Evolutionary conservation across 2,888 invertebrate genomes (phyloP).

Genomic region (Empis livida): DNA sequence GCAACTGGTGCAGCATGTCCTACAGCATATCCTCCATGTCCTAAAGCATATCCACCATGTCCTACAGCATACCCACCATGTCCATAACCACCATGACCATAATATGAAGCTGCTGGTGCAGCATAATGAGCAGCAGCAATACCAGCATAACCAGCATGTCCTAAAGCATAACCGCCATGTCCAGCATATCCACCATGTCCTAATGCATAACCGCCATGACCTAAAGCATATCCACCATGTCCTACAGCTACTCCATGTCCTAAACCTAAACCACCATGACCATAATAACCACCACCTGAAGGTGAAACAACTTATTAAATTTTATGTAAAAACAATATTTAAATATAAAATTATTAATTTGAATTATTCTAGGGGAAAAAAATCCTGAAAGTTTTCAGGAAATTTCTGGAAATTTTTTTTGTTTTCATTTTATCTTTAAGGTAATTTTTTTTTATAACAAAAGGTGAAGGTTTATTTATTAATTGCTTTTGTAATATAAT

Average conservation of each 20-base stretch:
- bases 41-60: not conserved
- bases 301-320: constrained; percentile 13
- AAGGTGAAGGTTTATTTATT: too few species aligned
- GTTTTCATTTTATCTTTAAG: too few species aligned
- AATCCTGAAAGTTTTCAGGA: too few species aligned
- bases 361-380: too few species aligned
- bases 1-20: constrained; percentile 9
- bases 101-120: constrained; percentile 4
- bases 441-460: too few species aligned
- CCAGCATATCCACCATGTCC: not conserved
- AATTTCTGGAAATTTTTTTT: too few species aligned
- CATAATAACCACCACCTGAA: not conserved
- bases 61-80: constrained; percentile 4
- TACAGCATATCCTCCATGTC: not conserved
- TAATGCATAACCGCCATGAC: not conserved
- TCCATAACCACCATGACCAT: constrained; percentile 5
- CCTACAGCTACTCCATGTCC: not conserved
- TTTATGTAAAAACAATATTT: too few species aligned
- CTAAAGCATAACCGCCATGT: constrained; percentile 7
- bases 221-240: constrained; percentile 2
- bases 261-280: constrained; percentile 4
- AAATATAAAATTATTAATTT: too few species aligned
- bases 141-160: constrained; percentile 17
- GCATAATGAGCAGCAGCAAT: constrained; percentile 10
- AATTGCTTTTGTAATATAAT: too few species aligned